These are phyloP conservation scores for Clamator glandarius DNA, from an alignment of 2,797 vertebrate species.

Conservation along the genomic window DNA sequence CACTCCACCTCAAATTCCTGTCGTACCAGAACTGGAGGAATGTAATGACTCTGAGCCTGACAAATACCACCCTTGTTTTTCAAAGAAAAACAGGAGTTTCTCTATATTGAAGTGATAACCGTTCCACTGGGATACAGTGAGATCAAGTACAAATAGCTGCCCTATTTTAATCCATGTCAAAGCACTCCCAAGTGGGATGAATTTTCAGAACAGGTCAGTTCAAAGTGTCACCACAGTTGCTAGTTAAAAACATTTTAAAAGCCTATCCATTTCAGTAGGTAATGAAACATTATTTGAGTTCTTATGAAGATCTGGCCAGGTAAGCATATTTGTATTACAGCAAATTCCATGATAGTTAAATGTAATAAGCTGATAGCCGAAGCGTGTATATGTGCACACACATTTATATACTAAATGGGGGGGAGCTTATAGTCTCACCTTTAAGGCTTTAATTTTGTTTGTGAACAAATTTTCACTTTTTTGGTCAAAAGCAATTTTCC, in stretches of 20 bases:
- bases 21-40: slow-evolving; percentile 7
- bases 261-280: not conserved
- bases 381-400: not conserved
- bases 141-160: not conserved
- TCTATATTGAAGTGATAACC: not conserved
- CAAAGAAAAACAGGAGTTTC: not conserved
- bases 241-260: not conserved
- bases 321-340: not conserved
- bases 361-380: not conserved
- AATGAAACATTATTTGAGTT: not conserved
- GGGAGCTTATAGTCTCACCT: not conserved
- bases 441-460: not conserved
- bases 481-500: not conserved
- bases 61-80: not conserved
- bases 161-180: not conserved
- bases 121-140: not conserved
- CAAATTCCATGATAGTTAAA: not conserved
- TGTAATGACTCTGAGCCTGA: not conserved
- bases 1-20: slow-evolving; percentile 25
- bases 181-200: not conserved
- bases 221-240: not conserved
- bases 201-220: not conserved
- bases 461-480: not conserved
- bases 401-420: not conserved
- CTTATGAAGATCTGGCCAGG: not conserved